Evolutionary conservation across 2,113 vertebrate species (phyloP).

Genomic region (Castor canadensis): DNA sequence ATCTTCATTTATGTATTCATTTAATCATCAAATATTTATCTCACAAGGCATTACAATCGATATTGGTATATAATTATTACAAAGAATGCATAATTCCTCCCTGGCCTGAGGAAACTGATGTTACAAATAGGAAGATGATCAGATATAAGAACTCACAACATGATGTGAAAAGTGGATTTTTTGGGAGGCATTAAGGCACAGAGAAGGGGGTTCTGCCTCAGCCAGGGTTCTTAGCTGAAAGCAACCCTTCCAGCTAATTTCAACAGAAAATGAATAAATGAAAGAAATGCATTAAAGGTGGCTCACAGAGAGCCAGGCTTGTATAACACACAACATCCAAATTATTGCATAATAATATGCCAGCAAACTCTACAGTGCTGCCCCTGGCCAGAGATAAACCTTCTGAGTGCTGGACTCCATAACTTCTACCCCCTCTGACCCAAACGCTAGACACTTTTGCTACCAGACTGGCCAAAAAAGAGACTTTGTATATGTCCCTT

Average conservation of each 20-base stretch:
- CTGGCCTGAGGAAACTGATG: neutral
- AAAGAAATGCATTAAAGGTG: neutral
- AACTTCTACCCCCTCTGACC: neutral
- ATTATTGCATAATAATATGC: too few species aligned
- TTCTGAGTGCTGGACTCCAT: neutral
- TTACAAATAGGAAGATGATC: neutral
- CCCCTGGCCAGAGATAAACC: neutral
- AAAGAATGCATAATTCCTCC: neutral
- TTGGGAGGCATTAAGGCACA: neutral
- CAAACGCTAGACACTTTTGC: neutral
- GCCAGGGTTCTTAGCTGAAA: neutral
- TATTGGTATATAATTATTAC: neutral
- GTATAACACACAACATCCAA: neutral
- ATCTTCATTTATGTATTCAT: constrained; percentile 8
- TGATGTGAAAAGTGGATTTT: neutral
- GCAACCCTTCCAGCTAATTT: neutral
- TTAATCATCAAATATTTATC: constrained; percentile 5
- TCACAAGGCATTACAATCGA: neutral
- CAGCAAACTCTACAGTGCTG: neutral
- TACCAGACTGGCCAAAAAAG: neutral
- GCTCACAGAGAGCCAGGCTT: neutral
- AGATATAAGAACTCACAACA: neutral
- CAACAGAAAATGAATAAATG: neutral
- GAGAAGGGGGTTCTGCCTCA: neutral
- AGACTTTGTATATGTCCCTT: neutral